Evolutionary conservation across 1,140 invertebrate species (phyloP).

Genomic region (Bombus sibiricus): DNA sequence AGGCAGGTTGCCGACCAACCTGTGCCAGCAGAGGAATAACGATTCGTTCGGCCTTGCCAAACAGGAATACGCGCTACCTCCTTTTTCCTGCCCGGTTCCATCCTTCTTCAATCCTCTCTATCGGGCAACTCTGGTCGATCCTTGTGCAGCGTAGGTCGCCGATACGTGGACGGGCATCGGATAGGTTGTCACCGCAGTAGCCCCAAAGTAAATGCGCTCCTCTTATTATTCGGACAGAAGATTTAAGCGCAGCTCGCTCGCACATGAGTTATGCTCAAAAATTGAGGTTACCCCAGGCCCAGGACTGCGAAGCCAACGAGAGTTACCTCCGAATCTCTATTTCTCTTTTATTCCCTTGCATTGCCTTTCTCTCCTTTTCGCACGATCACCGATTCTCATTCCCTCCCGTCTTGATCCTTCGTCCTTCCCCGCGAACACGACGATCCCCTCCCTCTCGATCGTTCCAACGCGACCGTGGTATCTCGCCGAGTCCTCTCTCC

Average conservation of each 20-base stretch:
- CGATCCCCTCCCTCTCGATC: conserved; percentile 25
- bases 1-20: conserved; percentile 54
- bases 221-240: conserved; percentile 78
- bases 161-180: conserved; percentile 59
- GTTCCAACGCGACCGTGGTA: conserved; percentile 50
- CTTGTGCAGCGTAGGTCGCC: conserved; percentile 43
- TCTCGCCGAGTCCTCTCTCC: conserved; percentile 37
- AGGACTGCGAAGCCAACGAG: conserved; percentile 42
- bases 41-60: conserved; percentile 75
- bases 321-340: conserved; percentile 40
- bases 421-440: conserved; percentile 36
- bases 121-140: conserved; percentile 36
- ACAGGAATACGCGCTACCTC: conserved; percentile 65
- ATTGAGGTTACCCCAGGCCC: conserved; percentile 73
- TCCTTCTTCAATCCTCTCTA: conserved; percentile 17
- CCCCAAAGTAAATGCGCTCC: conserved; percentile 76
- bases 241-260: conserved; percentile 74
- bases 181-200: conserved; percentile 76
- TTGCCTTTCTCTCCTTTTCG: conserved; percentile 26
- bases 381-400: background rate
- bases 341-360: conserved; percentile 27
- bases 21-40: conserved; percentile 71
- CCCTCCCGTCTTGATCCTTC: background rate
- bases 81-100: conserved; percentile 1
- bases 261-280: conserved; percentile 78